phyloP scores from a whole-genome alignment of 2,888 invertebrate genomes.

The Protonemura montana region DNA sequence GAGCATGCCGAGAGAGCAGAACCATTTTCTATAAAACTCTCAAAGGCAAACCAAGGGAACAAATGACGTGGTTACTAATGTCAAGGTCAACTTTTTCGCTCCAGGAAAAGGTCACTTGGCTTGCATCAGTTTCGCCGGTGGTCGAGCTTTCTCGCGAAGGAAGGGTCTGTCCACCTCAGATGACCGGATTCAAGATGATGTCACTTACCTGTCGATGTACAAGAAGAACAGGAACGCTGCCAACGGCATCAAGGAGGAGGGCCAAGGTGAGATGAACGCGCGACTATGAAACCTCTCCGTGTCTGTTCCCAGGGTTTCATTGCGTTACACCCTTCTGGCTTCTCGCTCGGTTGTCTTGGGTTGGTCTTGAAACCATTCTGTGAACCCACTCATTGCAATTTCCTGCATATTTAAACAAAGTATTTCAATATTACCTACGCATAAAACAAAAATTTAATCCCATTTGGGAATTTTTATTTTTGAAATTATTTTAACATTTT shows the following conservation, averaged over 20 bases:
- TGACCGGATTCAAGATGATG: slow-evolving; percentile 81
- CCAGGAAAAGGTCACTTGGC: slow-evolving; percentile 84
- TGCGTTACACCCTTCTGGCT: background rate
- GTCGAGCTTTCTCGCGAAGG: slow-evolving; percentile 78
- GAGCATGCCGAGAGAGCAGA: no score
- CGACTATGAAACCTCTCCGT: background rate
- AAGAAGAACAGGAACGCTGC: slow-evolving; percentile 79
- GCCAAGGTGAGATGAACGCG: slow-evolving; percentile 56
- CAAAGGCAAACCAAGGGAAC: no score
- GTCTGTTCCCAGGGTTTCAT: background rate
- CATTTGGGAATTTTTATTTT: background rate
- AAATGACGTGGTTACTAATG: background rate
- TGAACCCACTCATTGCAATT: background rate
- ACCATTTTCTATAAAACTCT: no score
- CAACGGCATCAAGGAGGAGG: slow-evolving; percentile 57
- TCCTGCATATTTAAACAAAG: slow-evolving; percentile 13
- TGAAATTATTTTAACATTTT: background rate
- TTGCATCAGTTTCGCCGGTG: slow-evolving; percentile 84
- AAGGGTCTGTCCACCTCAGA: slow-evolving; percentile 68
- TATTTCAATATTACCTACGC: background rate
- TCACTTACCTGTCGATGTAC: slow-evolving; percentile 87
- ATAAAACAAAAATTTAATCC: background rate
- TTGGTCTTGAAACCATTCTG: background rate
- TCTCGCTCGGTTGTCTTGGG: background rate
- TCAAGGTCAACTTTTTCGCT: background rate